phyloP scores from a whole-genome alignment of 2,113 vertebrate species.

The Lichenostomus cassidix region DNA sequence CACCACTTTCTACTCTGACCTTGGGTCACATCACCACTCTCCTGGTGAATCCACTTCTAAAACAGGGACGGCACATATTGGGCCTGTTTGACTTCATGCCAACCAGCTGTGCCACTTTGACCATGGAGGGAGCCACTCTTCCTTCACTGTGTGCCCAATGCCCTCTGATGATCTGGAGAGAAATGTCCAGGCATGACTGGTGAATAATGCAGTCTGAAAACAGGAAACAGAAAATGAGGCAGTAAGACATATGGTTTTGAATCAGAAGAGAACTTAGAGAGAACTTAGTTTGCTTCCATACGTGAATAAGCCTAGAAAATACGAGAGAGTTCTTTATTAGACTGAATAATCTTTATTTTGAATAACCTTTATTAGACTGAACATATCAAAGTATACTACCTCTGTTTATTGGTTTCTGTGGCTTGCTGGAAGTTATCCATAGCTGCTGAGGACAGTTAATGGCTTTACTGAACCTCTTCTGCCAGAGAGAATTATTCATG shows the following conservation, averaged over 20 bases:
- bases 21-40: not conserved
- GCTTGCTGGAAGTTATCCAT: not conserved
- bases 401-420: not conserved
- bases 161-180: rapidly evolving
- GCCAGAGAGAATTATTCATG: not conserved
- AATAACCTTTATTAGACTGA: not conserved
- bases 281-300: not conserved
- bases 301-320: not conserved
- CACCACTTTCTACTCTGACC: not conserved
- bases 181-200: not conserved
- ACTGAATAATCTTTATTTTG: too few relatives aligned
- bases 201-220: not conserved
- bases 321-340: not conserved
- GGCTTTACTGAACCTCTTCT: not conserved
- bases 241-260: not conserved
- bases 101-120: not conserved
- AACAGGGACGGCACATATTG: not conserved
- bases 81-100: not conserved
- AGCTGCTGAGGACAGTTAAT: not conserved
- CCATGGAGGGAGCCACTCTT: not conserved
- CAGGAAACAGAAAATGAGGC: not conserved
- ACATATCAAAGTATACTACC: not conserved
- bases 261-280: not conserved
- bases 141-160: rapidly evolving
- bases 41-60: not conserved